Percentiles rank a stretch among this genome's conserved stretches.
phyloP scores from a whole-genome alignment of 2,888 invertebrate genomes.

The Drosophila lacicola region DNA sequence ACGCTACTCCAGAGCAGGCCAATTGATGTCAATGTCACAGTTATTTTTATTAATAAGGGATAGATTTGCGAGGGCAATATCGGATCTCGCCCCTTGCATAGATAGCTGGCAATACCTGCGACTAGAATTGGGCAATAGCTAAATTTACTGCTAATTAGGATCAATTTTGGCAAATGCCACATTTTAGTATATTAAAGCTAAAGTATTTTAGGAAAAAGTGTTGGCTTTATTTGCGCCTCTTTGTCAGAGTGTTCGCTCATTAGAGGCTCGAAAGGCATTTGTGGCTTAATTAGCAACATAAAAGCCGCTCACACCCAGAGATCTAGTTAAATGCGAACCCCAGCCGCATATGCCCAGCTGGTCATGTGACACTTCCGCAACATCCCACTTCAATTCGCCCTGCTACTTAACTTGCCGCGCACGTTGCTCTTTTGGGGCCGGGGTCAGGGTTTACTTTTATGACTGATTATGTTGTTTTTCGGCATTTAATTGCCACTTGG shows the following conservation, averaged over 20 bases:
- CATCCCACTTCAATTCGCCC: neutral
- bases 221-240: slow-evolving; percentile 40
- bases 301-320: slow-evolving; percentile 36
- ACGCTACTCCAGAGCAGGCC: too few species aligned
- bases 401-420: slow-evolving; percentile 63
- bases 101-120: too few species aligned
- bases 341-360: slow-evolving; percentile 25
- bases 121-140: neutral
- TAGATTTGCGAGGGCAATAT: too few species aligned
- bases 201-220: slow-evolving; percentile 22
- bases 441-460: slow-evolving; percentile 53
- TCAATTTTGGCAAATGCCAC: slow-evolving; percentile 36
- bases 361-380: slow-evolving; percentile 69
- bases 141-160: slow-evolving; percentile 60
- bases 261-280: slow-evolving; percentile 36
- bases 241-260: slow-evolving; percentile 45
- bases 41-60: too few species aligned
- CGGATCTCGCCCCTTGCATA: too few species aligned
- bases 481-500: slow-evolving; percentile 76
- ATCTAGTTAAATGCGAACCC: slow-evolving; percentile 33
- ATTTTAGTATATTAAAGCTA: slow-evolving; percentile 34
- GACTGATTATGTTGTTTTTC: slow-evolving; percentile 77
- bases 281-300: slow-evolving; percentile 71
- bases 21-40: too few species aligned
- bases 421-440: slow-evolving; percentile 44